Evolutionary conservation across 1,140 invertebrate genomes (phyloP), one percentile per base, ranked within the genome.

Genomic region (Nymphalis io): DNA sequence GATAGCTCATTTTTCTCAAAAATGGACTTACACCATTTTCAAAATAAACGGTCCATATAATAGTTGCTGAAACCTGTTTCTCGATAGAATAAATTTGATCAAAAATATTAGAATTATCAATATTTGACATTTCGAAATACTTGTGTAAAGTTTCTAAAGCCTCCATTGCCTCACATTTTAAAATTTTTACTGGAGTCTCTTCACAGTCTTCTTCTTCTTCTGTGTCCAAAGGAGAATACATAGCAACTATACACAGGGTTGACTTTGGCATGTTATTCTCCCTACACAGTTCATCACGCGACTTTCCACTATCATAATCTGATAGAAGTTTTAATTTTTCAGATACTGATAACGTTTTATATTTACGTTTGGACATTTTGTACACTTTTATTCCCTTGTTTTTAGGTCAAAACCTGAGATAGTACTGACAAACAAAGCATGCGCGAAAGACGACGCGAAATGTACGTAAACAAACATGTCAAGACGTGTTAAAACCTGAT

Each of bases 111-210:
- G 60, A 59, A 59, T 68, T 51, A 58, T 48, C 51, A 68, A 62
- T 68, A 68, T 18, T 51, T 73, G 65, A 33, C 55, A 73, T 71
- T 65, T 71, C 64, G 68, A 70, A 74, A 68, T 74, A 74, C 60
- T 57, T 74, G 66, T 69, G 68, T 59, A 71, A 68, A 71, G 68
- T 71, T 74, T 74, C 55, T 68, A 74, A 51, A 67, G 68, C 73
- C 68, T 71, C 70, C 39, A 74, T 68, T 68, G 60, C 73, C 61
- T 68, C 63, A 59, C 68, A 60, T 65, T 74, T 70, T 63, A 55
- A 68, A 63, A 51, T 68, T 68, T 70, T 70, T 74, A 66, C 51
- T 66, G 48, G 60, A 66, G 69, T 69, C 61, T 63, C 57, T 48
- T 65, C 53, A 20, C 16, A 48, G 69, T 42, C 57, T 55, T 42